A percentile compares a stretch with the other conserved stretches of the same genome.
phyloP scores from a whole-genome alignment of 2,797 vertebrate genomes.

The Phalanger gymnotis region DNA sequence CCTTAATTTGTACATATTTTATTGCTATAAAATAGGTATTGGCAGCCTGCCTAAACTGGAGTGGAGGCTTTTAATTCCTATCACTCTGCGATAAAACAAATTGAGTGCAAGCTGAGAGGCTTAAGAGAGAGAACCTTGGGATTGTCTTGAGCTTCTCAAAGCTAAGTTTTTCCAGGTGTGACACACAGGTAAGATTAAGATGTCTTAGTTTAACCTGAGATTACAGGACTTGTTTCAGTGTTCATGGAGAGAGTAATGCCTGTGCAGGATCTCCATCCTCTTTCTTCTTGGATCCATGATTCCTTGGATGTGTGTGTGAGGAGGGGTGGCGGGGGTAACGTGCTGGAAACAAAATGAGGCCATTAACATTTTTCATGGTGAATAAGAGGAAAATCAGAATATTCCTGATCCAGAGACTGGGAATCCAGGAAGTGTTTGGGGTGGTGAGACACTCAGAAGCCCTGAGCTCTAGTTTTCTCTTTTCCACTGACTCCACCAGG shows the following conservation, averaged over 20 bases:
- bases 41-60: constrained; percentile 86
- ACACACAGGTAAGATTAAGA: constrained; percentile 73
- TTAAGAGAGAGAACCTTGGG: constrained; percentile 78
- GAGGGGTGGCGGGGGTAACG: constrained; percentile 63
- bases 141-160: constrained; percentile 72
- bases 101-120: constrained; percentile 80
- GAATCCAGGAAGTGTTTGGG: background rate
- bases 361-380: constrained; percentile 78
- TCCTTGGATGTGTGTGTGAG: constrained; percentile 38
- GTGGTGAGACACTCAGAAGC: background rate
- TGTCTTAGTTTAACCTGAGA: constrained; percentile 69
- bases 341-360: constrained; percentile 77
- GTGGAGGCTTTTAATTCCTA: constrained; percentile 86
- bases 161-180: constrained; percentile 70
- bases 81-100: constrained; percentile 84
- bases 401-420: constrained; percentile 8
- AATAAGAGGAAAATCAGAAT: constrained; percentile 72
- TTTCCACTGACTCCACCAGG: background rate
- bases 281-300: constrained; percentile 77
- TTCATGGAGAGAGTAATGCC: constrained; percentile 76
- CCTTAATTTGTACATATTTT: constrained; percentile 91
- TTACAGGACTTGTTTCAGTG: constrained; percentile 66
- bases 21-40: constrained; percentile 89
- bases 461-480: background rate
- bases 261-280: constrained; percentile 60